Conservation (phyloP, 2,888 invertebrate species). For the Sarcophaga caerulescens region DNA sequence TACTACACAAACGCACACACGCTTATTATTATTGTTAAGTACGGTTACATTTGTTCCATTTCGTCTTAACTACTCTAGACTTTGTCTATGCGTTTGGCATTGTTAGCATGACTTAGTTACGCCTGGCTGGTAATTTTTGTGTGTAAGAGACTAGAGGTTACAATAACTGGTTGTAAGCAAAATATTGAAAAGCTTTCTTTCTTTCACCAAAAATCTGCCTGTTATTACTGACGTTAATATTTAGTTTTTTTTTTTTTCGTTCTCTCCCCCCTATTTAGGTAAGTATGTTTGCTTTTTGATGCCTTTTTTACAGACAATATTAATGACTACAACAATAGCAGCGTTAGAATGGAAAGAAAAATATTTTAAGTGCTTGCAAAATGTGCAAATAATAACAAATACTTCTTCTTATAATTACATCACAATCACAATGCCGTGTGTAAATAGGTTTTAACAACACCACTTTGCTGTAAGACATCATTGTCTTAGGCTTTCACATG, state of each 20-base stretch:
- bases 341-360: constrained; percentile 20
- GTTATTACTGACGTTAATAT: constrained; percentile 41
- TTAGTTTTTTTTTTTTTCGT: constrained; percentile 43
- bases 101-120: constrained; percentile 49
- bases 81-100: constrained; percentile 37
- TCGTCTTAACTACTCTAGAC: constrained; percentile 22
- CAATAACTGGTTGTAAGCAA: constrained; percentile 24
- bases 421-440: constrained; percentile 39
- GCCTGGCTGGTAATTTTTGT: constrained; percentile 27
- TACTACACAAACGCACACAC: constrained; percentile 13
- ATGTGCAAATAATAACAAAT: constrained; percentile 78
- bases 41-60: background rate
- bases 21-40: background rate
- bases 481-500: background rate
- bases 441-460: constrained; percentile 64
- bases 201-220: constrained; percentile 41
- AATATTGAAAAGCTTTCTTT: constrained; percentile 52
- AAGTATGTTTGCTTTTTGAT: constrained; percentile 17
- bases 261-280: background rate
- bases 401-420: constrained; percentile 71
- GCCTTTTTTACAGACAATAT: constrained; percentile 46
- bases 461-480: background rate
- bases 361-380: constrained; percentile 72
- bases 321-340: constrained; percentile 48
- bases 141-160: background rate